phyloP scores from a whole-genome alignment of 2,113 vertebrate species.

The Actenoides lindsayi region DNA sequence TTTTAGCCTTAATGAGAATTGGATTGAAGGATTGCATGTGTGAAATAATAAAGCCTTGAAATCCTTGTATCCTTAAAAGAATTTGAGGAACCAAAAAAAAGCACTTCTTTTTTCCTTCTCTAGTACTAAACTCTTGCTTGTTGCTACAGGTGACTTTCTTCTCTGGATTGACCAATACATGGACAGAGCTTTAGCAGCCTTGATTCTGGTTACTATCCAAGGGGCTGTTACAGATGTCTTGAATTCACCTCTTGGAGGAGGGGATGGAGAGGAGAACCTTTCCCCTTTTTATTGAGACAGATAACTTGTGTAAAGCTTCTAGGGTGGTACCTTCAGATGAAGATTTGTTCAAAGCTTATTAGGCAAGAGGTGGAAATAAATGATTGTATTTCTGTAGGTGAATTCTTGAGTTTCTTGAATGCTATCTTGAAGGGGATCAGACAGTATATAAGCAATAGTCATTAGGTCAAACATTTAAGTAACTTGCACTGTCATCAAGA shows the following conservation, averaged over 20 bases:
- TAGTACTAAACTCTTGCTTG: not conserved
- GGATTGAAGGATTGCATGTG: not conserved
- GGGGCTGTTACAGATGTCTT: not conserved
- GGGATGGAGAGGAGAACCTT: not conserved
- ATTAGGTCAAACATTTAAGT: not conserved
- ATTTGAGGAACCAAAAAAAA: not conserved
- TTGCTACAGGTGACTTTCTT: not conserved
- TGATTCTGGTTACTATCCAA: not conserved
- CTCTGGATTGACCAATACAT: not conserved
- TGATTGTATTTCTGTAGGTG: not conserved
- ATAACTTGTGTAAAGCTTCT: not conserved
- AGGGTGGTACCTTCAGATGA: not conserved
- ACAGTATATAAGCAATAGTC: not conserved
- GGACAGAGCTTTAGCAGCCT: not conserved
- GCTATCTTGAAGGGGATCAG: not conserved
- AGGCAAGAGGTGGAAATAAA: not conserved
- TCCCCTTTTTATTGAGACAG: not conserved
- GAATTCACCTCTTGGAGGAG: not conserved
- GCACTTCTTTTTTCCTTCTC: fast-evolving
- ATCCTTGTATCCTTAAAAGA: not conserved
- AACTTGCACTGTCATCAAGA: not conserved
- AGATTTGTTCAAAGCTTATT: not conserved
- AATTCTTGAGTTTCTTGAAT: not conserved
- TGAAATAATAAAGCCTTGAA: not conserved
- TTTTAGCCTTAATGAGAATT: not conserved